A percentile compares a stretch with the other conserved stretches of the same genome.
phyloP scores from a whole-genome alignment of 2,888 invertebrate species.

The Chirona hameri region DNA sequence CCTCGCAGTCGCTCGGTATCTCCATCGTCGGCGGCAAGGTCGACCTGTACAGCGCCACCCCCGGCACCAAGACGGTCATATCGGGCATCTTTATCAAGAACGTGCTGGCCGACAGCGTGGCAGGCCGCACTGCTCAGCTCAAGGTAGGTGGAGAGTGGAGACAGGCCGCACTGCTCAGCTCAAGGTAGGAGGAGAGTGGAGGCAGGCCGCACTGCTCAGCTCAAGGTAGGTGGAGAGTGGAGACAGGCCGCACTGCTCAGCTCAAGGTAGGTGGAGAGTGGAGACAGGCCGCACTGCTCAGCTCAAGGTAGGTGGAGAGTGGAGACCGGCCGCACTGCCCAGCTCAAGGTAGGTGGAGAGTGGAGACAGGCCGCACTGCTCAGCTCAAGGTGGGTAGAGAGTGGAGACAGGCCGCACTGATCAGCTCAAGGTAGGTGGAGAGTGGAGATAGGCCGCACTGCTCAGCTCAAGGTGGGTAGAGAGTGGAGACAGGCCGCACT shows the following conservation, averaged over 20 bases:
- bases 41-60: conserved; percentile 57
- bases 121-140: conserved; percentile 79
- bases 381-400: conserved; percentile 67
- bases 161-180: conserved; percentile 66
- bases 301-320: conserved; percentile 64
- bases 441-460: conserved; percentile 62
- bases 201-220: conserved; percentile 80
- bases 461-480: conserved; percentile 71
- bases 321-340: conserved; percentile 67
- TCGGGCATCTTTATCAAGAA: conserved; percentile 98
- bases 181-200: conserved; percentile 59
- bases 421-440: conserved; percentile 71
- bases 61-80: conserved; percentile 64
- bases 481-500: conserved; percentile 67
- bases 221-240: conserved; percentile 63
- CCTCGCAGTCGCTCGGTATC: conserved; percentile 83
- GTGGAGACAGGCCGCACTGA: conserved; percentile 72
- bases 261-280: conserved; percentile 63
- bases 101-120: conserved; percentile 89
- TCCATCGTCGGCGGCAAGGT: conserved; percentile 95
- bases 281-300: conserved; percentile 79
- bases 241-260: conserved; percentile 79
- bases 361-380: conserved; percentile 74
- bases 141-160: conserved; percentile 60
- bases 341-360: conserved; percentile 67